phyloP scores from a whole-genome alignment of 2,113 vertebrate genomes.

The Lagopus muta region DNA sequence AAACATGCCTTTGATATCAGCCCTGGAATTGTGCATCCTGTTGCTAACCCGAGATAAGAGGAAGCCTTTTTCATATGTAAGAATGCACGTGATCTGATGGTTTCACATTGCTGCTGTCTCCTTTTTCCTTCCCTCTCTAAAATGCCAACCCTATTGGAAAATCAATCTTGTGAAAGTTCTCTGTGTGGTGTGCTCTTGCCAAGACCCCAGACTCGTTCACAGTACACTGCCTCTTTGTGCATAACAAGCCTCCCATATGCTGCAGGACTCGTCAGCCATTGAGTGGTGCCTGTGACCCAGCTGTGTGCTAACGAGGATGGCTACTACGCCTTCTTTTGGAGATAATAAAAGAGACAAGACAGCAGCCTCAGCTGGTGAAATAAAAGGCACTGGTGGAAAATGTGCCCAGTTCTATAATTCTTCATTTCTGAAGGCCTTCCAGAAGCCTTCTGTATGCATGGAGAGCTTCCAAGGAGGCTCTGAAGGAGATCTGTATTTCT shows the following conservation, averaged over 20 bases:
- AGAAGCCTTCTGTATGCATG: constrained; percentile 2
- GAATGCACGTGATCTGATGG: background rate
- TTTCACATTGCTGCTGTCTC: background rate
- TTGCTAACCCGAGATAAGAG: constrained; percentile 42
- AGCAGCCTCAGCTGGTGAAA: background rate
- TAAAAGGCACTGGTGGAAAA: constrained; percentile 30
- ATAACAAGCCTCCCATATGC: background rate
- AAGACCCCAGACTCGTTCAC: background rate
- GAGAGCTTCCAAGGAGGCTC: constrained; percentile 13
- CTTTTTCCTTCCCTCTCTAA: background rate
- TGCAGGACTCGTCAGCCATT: background rate
- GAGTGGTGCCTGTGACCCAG: background rate
- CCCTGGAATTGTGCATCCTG: background rate
- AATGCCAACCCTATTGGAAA: constrained; percentile 39
- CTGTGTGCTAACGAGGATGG: background rate
- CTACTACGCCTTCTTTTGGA: background rate
- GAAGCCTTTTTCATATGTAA: background rate
- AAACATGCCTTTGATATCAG: background rate
- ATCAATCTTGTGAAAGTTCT: constrained; percentile 22
- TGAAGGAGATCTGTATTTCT: background rate
- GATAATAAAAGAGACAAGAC: background rate
- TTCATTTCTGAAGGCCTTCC: background rate
- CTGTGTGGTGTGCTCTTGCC: background rate
- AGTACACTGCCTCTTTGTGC: background rate
- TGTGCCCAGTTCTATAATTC: background rate